These are phyloP conservation scores for Drosophila prostipennis DNA, from an alignment of 2,888 invertebrate genomes.

Conservation along the genomic window DNA sequence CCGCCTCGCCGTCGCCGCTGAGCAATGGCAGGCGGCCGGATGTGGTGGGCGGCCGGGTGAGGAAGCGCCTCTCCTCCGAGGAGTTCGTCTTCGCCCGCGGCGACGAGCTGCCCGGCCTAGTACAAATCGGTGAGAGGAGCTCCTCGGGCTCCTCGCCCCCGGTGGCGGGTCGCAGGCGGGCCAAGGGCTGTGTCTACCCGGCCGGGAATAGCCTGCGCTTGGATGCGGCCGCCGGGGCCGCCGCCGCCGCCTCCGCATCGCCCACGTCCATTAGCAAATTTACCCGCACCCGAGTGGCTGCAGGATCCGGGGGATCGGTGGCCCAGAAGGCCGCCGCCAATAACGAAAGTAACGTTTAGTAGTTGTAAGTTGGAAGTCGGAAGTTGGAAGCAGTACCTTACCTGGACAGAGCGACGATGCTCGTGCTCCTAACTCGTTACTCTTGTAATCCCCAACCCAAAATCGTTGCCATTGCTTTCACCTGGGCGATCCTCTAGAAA, in stretches of 20 bases:
- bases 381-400: conserved; percentile 73
- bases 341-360: conserved; percentile 80
- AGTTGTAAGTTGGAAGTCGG: conserved; percentile 62
- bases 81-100: conserved; percentile 83
- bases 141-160: conserved; percentile 81
- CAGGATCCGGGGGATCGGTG: conserved; percentile 19
- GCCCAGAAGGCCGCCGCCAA: conserved; percentile 33
- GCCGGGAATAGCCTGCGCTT: conserved; percentile 63
- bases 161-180: conserved; percentile 86
- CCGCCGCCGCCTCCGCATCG: conserved; percentile 34
- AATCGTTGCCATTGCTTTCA: conserved; percentile 31
- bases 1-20: conserved; percentile 57
- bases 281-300: conserved; percentile 61
- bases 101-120: conserved; percentile 86
- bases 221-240: conserved; percentile 19
- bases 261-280: conserved; percentile 74
- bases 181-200: conserved; percentile 87
- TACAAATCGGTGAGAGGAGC: conserved; percentile 80
- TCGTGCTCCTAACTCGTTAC: neutral
- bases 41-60: conserved; percentile 74
- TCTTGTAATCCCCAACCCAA: neutral
- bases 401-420: conserved; percentile 3
- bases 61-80: conserved; percentile 82
- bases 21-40: conserved; percentile 56
- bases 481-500: conserved; percentile 18